Evolutionary conservation across 2,888 invertebrate species (phyloP), one percentile per base, ranked within the genome.

Genomic region (Bellardia bayeri): DNA sequence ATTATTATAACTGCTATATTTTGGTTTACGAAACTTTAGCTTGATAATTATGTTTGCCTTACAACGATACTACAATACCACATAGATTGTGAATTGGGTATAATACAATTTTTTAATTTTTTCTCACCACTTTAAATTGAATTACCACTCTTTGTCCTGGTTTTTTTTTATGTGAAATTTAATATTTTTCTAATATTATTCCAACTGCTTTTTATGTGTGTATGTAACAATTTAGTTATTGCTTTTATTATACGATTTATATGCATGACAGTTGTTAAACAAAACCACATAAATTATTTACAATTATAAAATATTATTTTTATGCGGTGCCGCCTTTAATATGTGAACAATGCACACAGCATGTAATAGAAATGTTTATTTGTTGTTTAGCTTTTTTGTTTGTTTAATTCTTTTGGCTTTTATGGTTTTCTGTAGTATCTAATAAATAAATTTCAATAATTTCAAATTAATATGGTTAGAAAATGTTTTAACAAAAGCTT

Each of bases 241-340:
- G 14, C 63, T 82, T 37, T 45, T 56, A 23, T 56, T 68, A 6
- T 51, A 68, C 61, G 61, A 80, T 80, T 85, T 80, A 80, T 85
- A 54, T 45, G 14, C 61, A 54, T 33, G 54, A 45, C 40, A 63
- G 42, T 79, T 75, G 56, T 75, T 80, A 80, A 86, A 75, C 82
- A 75, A 79, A 82, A 86, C 86, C 86, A 45, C 74, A 83, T 79
- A 45, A 80, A 82, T 79, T 79, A 72, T 83, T 82, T 80, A 83
- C 71, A 80, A 85, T 74, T 75, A 78, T 61, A 78, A 78, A 82
- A 82, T 84, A 82, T 85, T 74, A 82, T 78, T 84, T 87, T 87
- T 68, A 64, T 83, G 74, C 54, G 64, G 83, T 71, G 54, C 51
- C 83, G 86, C 86, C 86, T 71, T 76, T 42, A 66, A 51, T 63